These are phyloP conservation scores for Conomelus anceps DNA, from an alignment of 2,888 invertebrate genomes.

Conservation along the genomic window DNA sequence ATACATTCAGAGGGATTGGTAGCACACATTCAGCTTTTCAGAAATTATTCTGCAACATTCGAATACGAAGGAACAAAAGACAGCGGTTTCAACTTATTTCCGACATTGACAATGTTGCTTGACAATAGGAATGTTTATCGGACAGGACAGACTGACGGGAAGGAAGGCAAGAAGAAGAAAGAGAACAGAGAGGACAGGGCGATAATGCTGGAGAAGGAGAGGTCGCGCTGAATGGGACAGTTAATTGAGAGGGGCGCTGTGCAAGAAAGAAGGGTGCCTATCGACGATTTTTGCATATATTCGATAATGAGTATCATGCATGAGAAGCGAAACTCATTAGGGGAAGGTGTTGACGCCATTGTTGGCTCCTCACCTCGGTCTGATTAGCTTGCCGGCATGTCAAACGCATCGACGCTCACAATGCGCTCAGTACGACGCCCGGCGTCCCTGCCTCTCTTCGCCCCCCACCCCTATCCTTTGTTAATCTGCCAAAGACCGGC, in stretches of 20 bases:
- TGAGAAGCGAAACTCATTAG: slow-evolving; percentile 12
- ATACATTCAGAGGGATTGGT: not conserved
- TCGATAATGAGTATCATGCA: slow-evolving; percentile 12
- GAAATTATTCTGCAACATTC: not conserved
- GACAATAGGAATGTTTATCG: not conserved
- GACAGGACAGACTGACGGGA: not conserved
- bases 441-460: not conserved
- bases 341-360: slow-evolving; percentile 4
- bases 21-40: not conserved
- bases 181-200: too few relatives aligned
- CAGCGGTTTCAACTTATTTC: not conserved
- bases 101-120: not conserved
- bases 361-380: not conserved
- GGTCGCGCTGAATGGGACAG: not conserved
- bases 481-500: slow-evolving; percentile 14
- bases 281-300: slow-evolving; percentile 1
- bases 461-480: not conserved
- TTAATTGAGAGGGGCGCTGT: not conserved
- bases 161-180: not conserved
- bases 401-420: slow-evolving; percentile 9
- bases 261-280: not conserved
- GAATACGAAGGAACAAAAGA: not conserved
- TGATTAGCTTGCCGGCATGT: slow-evolving; percentile 11
- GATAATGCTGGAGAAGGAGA: too few relatives aligned
- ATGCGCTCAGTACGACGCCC: not conserved